Conservation (phyloP, 2,888 invertebrate genomes). For the Vesta saturnalis region DNA sequence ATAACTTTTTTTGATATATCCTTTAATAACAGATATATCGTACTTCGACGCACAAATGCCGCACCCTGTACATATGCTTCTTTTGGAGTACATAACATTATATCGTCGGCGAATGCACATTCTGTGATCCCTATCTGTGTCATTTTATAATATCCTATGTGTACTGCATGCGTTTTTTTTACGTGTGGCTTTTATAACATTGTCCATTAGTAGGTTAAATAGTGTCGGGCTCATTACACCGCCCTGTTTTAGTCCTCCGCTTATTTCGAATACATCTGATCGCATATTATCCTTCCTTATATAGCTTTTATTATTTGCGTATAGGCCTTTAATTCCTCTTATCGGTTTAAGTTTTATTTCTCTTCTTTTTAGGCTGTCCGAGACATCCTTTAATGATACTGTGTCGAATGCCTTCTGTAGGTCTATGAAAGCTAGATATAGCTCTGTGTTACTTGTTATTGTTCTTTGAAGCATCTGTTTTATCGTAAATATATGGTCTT, state of each 20-base stretch:
- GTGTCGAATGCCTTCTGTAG: constrained; percentile 37
- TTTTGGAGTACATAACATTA: too few relatives aligned
- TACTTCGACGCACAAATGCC: too few relatives aligned
- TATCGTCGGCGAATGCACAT: not conserved
- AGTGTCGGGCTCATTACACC: too few relatives aligned
- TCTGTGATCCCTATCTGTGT: too few relatives aligned
- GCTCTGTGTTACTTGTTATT: constrained; percentile 6
- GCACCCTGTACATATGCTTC: too few relatives aligned
- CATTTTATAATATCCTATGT: too few relatives aligned
- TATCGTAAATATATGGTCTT: constrained; percentile 32
- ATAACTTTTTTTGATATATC: too few relatives aligned
- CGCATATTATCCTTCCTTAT: constrained; percentile 4
- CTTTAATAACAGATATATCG: too few relatives aligned
- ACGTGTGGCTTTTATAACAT: too few relatives aligned
- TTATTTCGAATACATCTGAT: not conserved
- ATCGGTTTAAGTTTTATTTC: constrained; percentile 17
- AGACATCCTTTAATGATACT: constrained; percentile 23
- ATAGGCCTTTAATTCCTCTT: constrained; percentile 25
- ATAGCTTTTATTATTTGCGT: not conserved
- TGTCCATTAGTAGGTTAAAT: too few relatives aligned
- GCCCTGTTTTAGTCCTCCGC: constrained; percentile 7
- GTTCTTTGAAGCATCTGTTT: constrained; percentile 25
- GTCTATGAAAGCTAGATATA: constrained; percentile 32
- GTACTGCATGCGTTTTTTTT: too few relatives aligned
- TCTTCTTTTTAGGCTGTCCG: constrained; percentile 24